Percentiles rank a stretch among this genome's conserved stretches.
These are phyloP conservation scores for Phocoena sinus DNA, from an alignment of 2,113 vertebrate species.

Conservation along the genomic window DNA sequence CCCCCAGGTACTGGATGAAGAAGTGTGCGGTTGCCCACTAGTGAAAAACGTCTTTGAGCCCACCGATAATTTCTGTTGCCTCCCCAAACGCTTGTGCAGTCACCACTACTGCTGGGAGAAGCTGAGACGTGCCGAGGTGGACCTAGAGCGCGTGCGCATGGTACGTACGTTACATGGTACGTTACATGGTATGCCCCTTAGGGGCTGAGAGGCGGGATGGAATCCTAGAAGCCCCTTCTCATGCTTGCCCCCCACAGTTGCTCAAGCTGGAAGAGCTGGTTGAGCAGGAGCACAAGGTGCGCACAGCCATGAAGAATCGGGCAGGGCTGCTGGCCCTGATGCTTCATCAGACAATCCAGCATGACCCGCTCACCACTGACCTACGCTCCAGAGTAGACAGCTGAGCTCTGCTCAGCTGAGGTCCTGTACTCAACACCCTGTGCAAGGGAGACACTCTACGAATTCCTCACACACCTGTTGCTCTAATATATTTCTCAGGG, in stretches of 20 bases:
- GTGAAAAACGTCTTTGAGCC: slow-evolving; percentile 86
- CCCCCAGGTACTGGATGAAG: slow-evolving; percentile 18
- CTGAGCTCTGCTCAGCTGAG: slow-evolving; percentile 67
- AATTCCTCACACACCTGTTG: too few species aligned
- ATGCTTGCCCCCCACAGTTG: slow-evolving; percentile 76
- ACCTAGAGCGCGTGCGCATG: slow-evolving; percentile 84
- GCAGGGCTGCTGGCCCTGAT: slow-evolving; percentile 88
- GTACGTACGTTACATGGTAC: slow-evolving; percentile 58
- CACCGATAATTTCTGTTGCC: slow-evolving; percentile 85
- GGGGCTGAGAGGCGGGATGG: not conserved
- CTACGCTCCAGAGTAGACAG: slow-evolving; percentile 83
- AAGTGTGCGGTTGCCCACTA: slow-evolving; percentile 88
- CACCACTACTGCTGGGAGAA: slow-evolving; percentile 90
- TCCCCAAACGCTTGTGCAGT: slow-evolving; percentile 85
- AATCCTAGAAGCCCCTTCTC: not conserved
- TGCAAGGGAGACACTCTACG: too few species aligned
- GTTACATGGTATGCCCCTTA: too few species aligned
- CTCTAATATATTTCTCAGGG: too few species aligned
- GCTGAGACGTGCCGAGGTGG: slow-evolving; percentile 84
- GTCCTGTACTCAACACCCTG: not conserved
- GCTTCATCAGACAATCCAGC: slow-evolving; percentile 90
- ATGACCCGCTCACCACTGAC: slow-evolving; percentile 87
- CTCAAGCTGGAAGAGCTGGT: slow-evolving; percentile 89
- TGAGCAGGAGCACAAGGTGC: slow-evolving; percentile 88
- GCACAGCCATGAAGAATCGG: slow-evolving; percentile 87